These are phyloP conservation scores for Drosophila ezoana DNA, from an alignment of 2,888 invertebrate genomes.

Conservation along the genomic window DNA sequence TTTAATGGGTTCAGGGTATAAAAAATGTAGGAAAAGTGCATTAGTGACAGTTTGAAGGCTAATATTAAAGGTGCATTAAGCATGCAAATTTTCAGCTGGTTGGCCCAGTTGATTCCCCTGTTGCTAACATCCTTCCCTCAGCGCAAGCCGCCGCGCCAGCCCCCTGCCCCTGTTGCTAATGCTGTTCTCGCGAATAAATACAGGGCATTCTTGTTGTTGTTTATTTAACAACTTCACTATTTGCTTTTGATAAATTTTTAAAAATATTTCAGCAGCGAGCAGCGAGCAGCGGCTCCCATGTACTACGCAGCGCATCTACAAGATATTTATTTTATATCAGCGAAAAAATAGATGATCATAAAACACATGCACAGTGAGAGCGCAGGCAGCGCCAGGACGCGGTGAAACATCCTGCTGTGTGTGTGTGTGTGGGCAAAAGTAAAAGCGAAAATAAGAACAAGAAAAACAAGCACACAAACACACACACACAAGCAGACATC, in stretches of 20 bases:
- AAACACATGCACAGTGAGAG: slow-evolving; percentile 72
- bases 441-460: slow-evolving; percentile 68
- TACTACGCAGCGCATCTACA: slow-evolving; percentile 72
- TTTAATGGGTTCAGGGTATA: no score
- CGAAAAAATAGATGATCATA: slow-evolving; percentile 80
- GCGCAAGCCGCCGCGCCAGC: not conserved
- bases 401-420: slow-evolving; percentile 70
- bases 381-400: slow-evolving; percentile 31
- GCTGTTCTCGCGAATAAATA: slow-evolving; percentile 15
- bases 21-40: slow-evolving; percentile 20
- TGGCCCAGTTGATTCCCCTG: not conserved
- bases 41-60: slow-evolving; percentile 57
- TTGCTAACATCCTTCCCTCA: no score
- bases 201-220: slow-evolving; percentile 34
- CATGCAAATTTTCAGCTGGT: slow-evolving; percentile 70
- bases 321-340: slow-evolving; percentile 81
- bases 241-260: slow-evolving; percentile 80
- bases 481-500: slow-evolving; percentile 28
- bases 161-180: slow-evolving; percentile 27
- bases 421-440: slow-evolving; percentile 54
- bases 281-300: slow-evolving; percentile 32
- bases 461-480: slow-evolving; percentile 37
- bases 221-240: slow-evolving; percentile 71
- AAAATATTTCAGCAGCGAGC: slow-evolving; percentile 70
- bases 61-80: slow-evolving; percentile 76